Conservation (phyloP, 2,113 vertebrate genomes). For the Neomonachus schauinslandi region DNA sequence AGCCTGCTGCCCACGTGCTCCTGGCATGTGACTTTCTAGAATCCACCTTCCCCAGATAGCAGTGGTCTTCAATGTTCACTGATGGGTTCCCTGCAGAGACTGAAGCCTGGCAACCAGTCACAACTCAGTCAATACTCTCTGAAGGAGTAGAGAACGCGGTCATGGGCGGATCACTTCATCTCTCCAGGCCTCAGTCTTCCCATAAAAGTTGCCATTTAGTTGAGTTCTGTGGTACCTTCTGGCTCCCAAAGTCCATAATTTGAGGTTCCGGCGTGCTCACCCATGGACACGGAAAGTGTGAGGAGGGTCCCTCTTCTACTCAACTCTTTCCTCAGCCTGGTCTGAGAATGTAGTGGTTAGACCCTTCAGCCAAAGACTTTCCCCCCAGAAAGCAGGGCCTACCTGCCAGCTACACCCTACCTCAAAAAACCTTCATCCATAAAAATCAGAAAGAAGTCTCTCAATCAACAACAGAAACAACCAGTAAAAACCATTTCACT, state of each 20-base stretch:
- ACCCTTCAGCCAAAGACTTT: neutral
- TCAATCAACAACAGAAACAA: neutral
- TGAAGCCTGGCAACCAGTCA: rapidly evolving
- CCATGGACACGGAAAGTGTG: neutral
- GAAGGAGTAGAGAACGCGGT: too few species aligned
- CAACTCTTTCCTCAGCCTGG: neutral
- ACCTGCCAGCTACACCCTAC: neutral
- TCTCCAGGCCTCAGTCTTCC: neutral
- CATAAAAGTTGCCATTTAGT: neutral
- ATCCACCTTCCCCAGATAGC: neutral
- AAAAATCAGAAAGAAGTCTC: neutral
- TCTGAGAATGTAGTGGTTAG: neutral
- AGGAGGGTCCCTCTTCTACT: neutral
- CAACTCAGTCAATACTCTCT: neutral
- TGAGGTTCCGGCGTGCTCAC: neutral
- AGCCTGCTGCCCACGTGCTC: too few species aligned
- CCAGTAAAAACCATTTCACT: neutral
- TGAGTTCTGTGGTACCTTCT: neutral
- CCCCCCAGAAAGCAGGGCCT: neutral
- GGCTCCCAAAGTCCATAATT: neutral
- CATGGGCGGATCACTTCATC: too few species aligned
- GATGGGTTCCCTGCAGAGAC: neutral
- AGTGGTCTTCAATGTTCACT: neutral
- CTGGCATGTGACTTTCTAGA: neutral
- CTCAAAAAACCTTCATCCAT: neutral